Evolutionary conservation across 1,140 invertebrate genomes (phyloP), one percentile per base, ranked within the genome.

Genomic region (Sipha flava): DNA sequence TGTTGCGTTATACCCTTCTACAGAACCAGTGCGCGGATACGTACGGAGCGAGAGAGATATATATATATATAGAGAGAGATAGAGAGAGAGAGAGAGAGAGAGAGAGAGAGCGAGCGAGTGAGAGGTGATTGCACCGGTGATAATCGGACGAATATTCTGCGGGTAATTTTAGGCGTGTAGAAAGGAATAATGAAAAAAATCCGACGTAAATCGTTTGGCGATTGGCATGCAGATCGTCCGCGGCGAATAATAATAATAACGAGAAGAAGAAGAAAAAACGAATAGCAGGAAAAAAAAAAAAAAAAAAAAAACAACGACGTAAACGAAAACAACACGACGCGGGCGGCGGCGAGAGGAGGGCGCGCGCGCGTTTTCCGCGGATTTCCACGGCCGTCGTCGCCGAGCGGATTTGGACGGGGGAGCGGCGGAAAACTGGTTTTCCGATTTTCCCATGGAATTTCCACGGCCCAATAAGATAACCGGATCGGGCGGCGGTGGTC

Each of bases 381-480:
- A 64, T 64, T 64, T 64, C 18, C 59, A 64, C 64, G 37, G 37
- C 21, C 37, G 37, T 16, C 10, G 54, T 4, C 10, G 47, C 2
- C 29, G 18, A 21, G 26, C 23, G 26, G 68, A 47, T 31, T 47
- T 70, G 4, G 12, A 18, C 43, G 23, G n/a, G 59, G n/a, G 4
- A 4, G 54, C 9, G 6, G 34, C 62, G 49, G 34, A 37, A 59
- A 77, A 77, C 73, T 57, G 73, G 73, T 59, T 59, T 59, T 7
- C 34, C 16, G 73, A 77, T 57, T 77, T 77, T 77, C 73, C 49
- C 73, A 12, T 43, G 73, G 52, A 77, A 57, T 77, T 77, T 77
- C 34, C 73, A 57, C 73, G 73, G 73, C 73, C 73, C 73, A 77
- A 77, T 77, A 59, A 77, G 73, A 77, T 43, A 77, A 77, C 73